phyloP scores from a whole-genome alignment of 1,140 invertebrate genomes.

The Cardiocondyla obscurior region DNA sequence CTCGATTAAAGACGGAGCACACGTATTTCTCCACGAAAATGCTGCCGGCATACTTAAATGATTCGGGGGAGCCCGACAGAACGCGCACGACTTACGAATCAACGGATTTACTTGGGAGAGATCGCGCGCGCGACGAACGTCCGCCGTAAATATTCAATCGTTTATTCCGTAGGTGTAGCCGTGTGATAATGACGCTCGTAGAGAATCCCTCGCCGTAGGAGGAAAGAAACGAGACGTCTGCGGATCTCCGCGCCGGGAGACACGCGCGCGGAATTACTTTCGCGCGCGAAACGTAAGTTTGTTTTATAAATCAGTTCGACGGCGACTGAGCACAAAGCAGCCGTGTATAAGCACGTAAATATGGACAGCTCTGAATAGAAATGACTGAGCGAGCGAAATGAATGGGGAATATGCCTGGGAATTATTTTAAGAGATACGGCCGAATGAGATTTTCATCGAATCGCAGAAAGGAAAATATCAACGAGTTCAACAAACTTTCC shows the following conservation, averaged over 20 bases:
- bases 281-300: constrained; percentile 1
- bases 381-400: background rate
- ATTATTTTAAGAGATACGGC: background rate
- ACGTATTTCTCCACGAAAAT: constrained; percentile 69
- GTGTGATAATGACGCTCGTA: constrained; percentile 65
- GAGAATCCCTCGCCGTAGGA: constrained; percentile 15
- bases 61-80: constrained; percentile 46
- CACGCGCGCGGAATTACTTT: constrained; percentile 37
- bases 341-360: background rate
- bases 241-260: constrained; percentile 6
- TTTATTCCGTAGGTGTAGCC: constrained; percentile 68
- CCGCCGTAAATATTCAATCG: constrained; percentile 62
- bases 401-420: background rate
- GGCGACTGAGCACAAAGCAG: background rate
- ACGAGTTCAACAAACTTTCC: constrained; percentile 11
- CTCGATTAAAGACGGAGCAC: constrained; percentile 74
- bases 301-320: constrained; percentile 4
- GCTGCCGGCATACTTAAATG: constrained; percentile 67
- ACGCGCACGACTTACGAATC: constrained; percentile 70
- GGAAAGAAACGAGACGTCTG: constrained; percentile 49
- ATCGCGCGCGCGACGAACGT: constrained; percentile 44
- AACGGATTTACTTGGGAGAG: constrained; percentile 49
- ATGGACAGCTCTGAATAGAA: background rate
- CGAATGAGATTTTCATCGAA: background rate
- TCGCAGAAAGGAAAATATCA: background rate